A percentile compares a stretch with the other conserved stretches of the same genome.
Evolutionary conservation across 2,113 vertebrate genomes (phyloP).

Genomic region (Apistogramma diplotaenia): DNA sequence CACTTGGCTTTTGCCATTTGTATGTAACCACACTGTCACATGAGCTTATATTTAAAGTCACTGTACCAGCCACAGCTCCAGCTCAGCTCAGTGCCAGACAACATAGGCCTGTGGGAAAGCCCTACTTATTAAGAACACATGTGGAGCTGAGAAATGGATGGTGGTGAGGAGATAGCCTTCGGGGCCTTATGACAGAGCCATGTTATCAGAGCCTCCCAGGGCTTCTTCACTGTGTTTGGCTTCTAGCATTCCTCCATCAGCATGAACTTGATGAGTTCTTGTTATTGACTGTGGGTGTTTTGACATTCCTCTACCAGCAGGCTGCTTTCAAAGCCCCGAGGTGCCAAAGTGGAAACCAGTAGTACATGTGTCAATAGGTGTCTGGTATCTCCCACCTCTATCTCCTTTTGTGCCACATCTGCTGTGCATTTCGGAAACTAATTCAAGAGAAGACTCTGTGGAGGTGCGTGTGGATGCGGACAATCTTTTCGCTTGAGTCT

Average conservation of each 20-base stretch:
- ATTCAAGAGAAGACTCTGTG: conserved; percentile 60
- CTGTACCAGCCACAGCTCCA: conserved; percentile 18
- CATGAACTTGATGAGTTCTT: conserved; percentile 66
- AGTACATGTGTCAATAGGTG: conserved; percentile 75
- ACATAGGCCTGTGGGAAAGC: conserved; percentile 55
- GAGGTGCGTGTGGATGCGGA: conserved; percentile 52
- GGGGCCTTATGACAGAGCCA: conserved; percentile 54
- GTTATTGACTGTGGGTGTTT: conserved; percentile 73
- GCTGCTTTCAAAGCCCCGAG: conserved; percentile 69
- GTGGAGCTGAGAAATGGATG: conserved; percentile 55
- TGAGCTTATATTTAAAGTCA: conserved; percentile 37
- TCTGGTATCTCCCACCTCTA: conserved; percentile 68
- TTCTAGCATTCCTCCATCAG: conserved; percentile 73
- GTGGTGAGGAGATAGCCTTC: conserved; percentile 59
- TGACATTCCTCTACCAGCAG: conserved; percentile 76
- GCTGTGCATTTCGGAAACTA: conserved; percentile 63
- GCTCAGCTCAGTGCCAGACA: conserved; percentile 23
- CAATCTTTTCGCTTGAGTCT: conserved; percentile 21
- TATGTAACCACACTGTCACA: conserved; percentile 28
- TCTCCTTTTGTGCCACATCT: conserved; percentile 66
- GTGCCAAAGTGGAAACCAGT: conserved; percentile 77
- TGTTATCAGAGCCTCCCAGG: conserved; percentile 70
- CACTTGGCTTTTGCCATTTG: conserved; percentile 38
- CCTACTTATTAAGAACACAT: conserved; percentile 72
- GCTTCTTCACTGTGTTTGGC: conserved; percentile 63